Base-by-base conservation (phyloP, 2,113 vertebrate species). In the Pomatorhinus ruficollis region DNA sequence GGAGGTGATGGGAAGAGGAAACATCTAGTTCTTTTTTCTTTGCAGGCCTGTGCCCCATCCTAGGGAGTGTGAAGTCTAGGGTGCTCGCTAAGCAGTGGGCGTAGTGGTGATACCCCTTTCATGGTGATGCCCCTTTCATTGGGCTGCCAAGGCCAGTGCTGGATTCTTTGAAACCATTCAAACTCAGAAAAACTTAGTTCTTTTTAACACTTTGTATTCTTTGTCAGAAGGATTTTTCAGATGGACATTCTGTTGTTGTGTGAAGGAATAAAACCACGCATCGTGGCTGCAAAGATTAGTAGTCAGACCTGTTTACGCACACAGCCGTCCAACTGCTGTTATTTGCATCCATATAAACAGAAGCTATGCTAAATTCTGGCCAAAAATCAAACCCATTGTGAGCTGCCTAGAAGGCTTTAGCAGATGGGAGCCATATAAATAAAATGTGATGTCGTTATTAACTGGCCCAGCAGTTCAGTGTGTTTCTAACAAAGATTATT, bases 341-440 rank as follows among this genome's bases (percentile, higher is more conserved):
- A 95, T 97, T 97, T 96, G 90, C 95, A 95, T 96, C 94, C 72
- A 49, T 93, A 92, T 95, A 89, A 96, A 95, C 95, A 96, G 95
- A 84, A 94, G 92, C 94, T 94, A 71, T 69, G 83, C 91, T 89
- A 90, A 95, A 68, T 75, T 71, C 90, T 97, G 96, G 96, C 93
- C 89, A 82, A 94, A 96, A 96, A 92, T 96, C 96, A 97, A 97
- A 83, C 80, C 92, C 92, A 87, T 96, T 96, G 92, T 95, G 92
- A 93, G 69, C 97, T 97, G 97, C 93, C 79, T 49, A 97, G 97
- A 97, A 97, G 96, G 97, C 98, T 98, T 97, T 95, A 97, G 92
- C 97, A 98, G 98, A 98, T 98, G 98, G 97, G 97, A 97, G 87
- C 91, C 91, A 88, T 97, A 97, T 98, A 98, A 98, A 98, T 98